Percentiles rank a stretch among this genome's conserved stretches.
Evolutionary conservation across 2,113 vertebrate genomes (phyloP).

Genomic region (Actenoides hombroni): DNA sequence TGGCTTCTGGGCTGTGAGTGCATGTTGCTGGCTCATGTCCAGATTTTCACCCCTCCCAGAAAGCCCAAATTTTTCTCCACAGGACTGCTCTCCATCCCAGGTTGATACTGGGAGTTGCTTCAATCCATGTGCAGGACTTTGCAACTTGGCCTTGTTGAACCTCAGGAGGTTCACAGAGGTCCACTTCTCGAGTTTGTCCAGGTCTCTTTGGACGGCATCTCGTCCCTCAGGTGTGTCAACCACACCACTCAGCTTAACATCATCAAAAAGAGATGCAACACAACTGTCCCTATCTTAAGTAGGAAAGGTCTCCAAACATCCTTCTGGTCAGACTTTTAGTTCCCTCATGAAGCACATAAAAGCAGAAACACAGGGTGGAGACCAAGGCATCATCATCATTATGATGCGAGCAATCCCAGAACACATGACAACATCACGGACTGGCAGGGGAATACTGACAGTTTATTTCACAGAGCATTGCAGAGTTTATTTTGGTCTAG

Average conservation of each 20-base stretch:
- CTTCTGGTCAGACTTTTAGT: not conserved
- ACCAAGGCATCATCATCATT: not conserved
- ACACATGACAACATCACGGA: not conserved
- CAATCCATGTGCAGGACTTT: not conserved
- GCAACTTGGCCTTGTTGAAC: not conserved
- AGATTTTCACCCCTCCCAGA: accelerated
- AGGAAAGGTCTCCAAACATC: accelerated
- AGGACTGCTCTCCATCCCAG: not conserved
- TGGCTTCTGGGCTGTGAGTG: accelerated
- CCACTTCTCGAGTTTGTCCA: not conserved
- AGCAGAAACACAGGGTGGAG: not conserved
- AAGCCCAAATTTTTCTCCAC: accelerated
- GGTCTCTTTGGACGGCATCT: not conserved
- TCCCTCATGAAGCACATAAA: accelerated
- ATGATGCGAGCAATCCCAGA: not conserved
- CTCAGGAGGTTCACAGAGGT: accelerated
- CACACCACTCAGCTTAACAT: not conserved
- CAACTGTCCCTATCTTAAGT: not conserved
- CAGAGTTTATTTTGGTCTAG: constrained; percentile 14
- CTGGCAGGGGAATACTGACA: constrained; percentile 42
- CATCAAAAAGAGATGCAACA: not conserved
- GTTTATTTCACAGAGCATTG: constrained; percentile 58
- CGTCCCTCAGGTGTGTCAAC: accelerated
- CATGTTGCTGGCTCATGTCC: accelerated
- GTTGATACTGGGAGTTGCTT: accelerated